These are phyloP conservation scores for Pogonocherus hispidulus DNA, from an alignment of 2,888 invertebrate species.

Conservation along the genomic window DNA sequence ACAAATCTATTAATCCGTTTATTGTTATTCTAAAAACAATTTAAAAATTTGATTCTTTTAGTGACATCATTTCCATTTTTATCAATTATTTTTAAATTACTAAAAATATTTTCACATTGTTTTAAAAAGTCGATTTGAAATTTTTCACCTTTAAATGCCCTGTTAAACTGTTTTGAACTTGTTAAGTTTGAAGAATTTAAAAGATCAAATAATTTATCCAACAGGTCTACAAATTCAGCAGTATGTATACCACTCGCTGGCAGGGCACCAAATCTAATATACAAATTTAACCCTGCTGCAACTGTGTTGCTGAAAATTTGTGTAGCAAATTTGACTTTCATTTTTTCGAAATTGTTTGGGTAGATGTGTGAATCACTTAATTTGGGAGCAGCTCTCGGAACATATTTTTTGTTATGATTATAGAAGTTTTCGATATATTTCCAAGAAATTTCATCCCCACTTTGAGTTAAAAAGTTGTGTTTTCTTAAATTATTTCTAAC, in stretches of 20 bases:
- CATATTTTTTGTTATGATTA: slow-evolving; percentile 21
- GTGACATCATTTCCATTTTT: neutral
- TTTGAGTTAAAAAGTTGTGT: slow-evolving; percentile 8
- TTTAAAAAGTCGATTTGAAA: slow-evolving; percentile 2
- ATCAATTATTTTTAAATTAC: neutral
- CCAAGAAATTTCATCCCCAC: slow-evolving; percentile 4
- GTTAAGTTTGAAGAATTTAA: neutral
- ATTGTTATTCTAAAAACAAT: neutral
- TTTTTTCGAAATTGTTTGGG: neutral
- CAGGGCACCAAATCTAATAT: slow-evolving; percentile 19
- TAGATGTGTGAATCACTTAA: neutral
- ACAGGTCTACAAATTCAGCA: neutral
- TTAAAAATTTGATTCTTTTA: neutral
- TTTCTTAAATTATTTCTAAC: slow-evolving; percentile 21
- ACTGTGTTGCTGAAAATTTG: neutral
- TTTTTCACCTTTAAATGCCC: slow-evolving; percentile 5
- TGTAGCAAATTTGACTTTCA: slow-evolving; percentile 12
- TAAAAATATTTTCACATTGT: neutral
- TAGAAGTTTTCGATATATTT: slow-evolving; percentile 21
- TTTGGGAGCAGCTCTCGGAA: neutral
- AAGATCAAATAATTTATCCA: slow-evolving; percentile 2
- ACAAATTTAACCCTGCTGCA: neutral
- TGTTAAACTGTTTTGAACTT: neutral
- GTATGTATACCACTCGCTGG: neutral
- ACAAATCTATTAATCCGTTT: neutral